phyloP scores from a whole-genome alignment of 2,888 invertebrate species.

The Argyra leucocephala region DNA sequence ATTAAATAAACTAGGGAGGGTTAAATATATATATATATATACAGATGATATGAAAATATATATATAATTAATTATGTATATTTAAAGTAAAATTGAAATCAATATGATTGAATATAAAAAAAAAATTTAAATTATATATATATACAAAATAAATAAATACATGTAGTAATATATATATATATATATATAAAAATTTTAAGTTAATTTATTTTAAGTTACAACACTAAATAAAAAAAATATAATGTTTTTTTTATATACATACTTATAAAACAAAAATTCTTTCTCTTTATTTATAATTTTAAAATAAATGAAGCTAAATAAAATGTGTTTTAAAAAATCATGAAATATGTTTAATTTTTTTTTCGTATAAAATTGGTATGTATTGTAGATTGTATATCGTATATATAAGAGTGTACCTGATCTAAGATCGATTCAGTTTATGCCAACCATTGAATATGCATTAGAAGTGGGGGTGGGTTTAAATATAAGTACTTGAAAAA shows the following conservation, averaged over 20 bases:
- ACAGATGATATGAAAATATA: too few relatives aligned
- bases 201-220: neutral
- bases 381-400: too few relatives aligned
- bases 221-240: neutral
- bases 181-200: neutral
- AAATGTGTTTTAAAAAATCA: neutral
- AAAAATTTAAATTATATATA: neutral
- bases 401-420: too few relatives aligned
- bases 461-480: too few relatives aligned
- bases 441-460: too few relatives aligned
- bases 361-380: too few relatives aligned
- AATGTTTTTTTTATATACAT: too few relatives aligned
- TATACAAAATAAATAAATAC: neutral
- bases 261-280: neutral
- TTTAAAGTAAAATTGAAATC: too few relatives aligned
- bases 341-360: neutral
- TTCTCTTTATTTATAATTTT: neutral
- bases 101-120: neutral
- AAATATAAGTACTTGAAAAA: too few relatives aligned
- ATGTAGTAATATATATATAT: neutral
- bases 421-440: too few relatives aligned
- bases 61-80: neutral
- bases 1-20: neutral
- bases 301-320: neutral
- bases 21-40: neutral